Evolutionary conservation across 23 tunicate genomes (phyloP), one percentile per base, ranked within the genome.

Genomic region (Trididemnum nubilum): DNA sequence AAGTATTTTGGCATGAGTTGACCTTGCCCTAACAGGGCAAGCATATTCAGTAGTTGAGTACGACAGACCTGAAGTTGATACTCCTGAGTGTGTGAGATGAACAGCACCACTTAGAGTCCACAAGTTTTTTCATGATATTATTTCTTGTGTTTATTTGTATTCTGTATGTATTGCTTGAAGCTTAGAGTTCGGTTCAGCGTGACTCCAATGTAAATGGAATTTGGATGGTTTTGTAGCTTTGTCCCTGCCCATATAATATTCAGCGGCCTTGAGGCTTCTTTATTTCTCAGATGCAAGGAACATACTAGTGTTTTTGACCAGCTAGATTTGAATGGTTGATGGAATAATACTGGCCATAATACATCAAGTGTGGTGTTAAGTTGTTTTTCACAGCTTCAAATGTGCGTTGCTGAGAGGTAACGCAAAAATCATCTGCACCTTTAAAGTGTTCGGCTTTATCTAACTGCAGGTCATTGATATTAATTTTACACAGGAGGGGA

Each of bases 291-390:
- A 21, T 73, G 79, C 26, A 44, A 73, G 28, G 79, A 37, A 27
- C 60, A 73, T 9, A 73, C 60, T 73, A 36, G 79, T 23, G 79
- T 73, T 33, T 36, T 73, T 73, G 79, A 69, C 37, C 27, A 24
- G 29, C 9, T 9, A n/a, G 38, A 4, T 69, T 69, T 21, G 32
- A 37, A 34, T 31, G 12, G 26, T 33, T 69, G 9, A 28, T 33
- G 29, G 36, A 4, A 24, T 69, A 69, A 33, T 69, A 69, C 19
- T 30, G 26, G 19, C 7, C 9, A 4, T 5, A n/a, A 5, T 5
- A 9, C 7, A 7, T 29, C 7, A 34, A 9, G n/a, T 9, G 2
- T 12, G 29, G 7, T 31, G 74, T 32, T 2, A 69, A 37, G 38
- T 30, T 30, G 29, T 69, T 9, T 32, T 69, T 37, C 2, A 69